Conservation (phyloP, 2,113 vertebrate species). For the Myanophis thanlyinensis region DNA sequence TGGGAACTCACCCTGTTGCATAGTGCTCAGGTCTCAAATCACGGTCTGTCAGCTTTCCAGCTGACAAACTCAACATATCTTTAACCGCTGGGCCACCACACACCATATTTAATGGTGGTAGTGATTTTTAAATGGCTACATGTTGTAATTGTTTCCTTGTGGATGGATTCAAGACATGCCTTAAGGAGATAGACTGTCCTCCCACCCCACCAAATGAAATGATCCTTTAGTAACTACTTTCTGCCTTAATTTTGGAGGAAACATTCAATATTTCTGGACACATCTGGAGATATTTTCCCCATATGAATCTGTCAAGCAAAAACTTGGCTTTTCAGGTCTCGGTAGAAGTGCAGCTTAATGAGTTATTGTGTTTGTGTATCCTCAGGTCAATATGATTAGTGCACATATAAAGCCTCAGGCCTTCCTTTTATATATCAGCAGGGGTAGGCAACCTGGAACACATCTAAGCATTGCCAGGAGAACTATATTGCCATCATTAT, state of each 20-base stretch:
- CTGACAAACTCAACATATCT: background rate
- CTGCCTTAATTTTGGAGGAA: background rate
- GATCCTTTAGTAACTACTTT: background rate
- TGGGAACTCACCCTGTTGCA: background rate
- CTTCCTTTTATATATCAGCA: background rate
- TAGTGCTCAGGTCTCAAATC: background rate
- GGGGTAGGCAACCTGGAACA: background rate
- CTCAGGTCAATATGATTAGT: background rate
- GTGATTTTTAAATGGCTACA: background rate
- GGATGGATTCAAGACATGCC: background rate
- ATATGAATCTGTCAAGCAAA: background rate
- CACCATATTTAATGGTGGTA: background rate
- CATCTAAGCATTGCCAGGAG: too few relatives aligned
- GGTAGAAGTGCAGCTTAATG: background rate
- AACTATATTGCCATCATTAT: background rate
- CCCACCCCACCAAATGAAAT: background rate
- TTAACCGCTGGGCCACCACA: too few relatives aligned
- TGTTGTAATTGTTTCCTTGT: background rate
- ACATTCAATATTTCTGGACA: background rate
- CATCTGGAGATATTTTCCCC: background rate
- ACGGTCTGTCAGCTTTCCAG: too few relatives aligned
- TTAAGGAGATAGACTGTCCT: background rate
- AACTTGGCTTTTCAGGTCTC: background rate
- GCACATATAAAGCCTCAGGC: background rate
- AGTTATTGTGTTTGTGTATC: background rate